Conservation (phyloP, 2,113 vertebrate species). For the Orycteropus afer region DNA sequence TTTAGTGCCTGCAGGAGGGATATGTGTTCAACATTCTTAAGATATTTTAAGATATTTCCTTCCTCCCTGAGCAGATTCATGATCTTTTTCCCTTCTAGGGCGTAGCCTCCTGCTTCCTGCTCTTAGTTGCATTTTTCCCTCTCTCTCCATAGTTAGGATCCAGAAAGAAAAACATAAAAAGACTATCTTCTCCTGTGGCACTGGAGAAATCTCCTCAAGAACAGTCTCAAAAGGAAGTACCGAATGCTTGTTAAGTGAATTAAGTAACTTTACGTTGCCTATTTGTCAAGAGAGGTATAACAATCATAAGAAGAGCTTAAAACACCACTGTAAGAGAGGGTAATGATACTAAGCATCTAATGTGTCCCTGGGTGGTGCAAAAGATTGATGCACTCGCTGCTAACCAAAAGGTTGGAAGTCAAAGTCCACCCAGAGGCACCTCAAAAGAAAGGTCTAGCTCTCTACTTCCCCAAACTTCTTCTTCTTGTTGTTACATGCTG, state of each 20-base stretch:
- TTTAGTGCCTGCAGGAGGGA: background rate
- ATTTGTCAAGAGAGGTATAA: slow-evolving; percentile 23
- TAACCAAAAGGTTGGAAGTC: background rate
- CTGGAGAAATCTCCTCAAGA: background rate
- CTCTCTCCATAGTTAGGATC: background rate
- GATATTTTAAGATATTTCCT: background rate
- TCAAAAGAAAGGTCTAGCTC: background rate
- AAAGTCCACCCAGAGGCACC: background rate
- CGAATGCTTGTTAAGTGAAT: background rate
- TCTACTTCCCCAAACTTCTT: too few species aligned
- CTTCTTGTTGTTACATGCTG: too few species aligned
- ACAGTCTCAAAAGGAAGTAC: background rate
- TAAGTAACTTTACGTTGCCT: background rate
- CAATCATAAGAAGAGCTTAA: background rate
- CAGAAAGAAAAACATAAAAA: background rate
- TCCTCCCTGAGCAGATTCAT: background rate
- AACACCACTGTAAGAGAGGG: background rate
- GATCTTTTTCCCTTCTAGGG: background rate
- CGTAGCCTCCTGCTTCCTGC: background rate
- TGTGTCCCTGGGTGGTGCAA: background rate
- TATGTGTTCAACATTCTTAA: background rate
- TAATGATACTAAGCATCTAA: background rate
- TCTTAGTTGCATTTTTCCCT: background rate
- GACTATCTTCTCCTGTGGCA: background rate
- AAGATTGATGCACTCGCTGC: background rate